Conservation (phyloP, 1,140 invertebrate genomes). For the Drosophila ohnishii region DNA sequence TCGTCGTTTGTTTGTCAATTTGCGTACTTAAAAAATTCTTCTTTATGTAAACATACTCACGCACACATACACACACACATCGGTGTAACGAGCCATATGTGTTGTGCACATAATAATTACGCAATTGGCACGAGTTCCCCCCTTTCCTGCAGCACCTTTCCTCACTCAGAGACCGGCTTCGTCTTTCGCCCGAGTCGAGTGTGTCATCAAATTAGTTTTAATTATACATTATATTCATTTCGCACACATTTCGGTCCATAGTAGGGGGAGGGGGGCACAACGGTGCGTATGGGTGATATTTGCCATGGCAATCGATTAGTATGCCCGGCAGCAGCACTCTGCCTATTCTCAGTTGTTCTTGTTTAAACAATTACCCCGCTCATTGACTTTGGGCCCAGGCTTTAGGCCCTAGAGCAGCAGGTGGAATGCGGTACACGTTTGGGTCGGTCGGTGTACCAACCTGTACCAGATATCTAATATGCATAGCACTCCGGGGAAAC, state of each 20-base stretch:
- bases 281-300: constrained; percentile 51
- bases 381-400: constrained; percentile 27
- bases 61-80: background rate
- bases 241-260: constrained; percentile 45
- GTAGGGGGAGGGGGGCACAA: background rate
- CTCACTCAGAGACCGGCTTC: constrained; percentile 1
- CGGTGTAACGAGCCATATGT: constrained; percentile 51
- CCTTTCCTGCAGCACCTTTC: background rate
- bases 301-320: constrained; percentile 53
- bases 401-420: background rate
- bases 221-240: constrained; percentile 57
- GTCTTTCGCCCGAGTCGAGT: constrained; percentile 31
- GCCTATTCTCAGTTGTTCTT: constrained; percentile 47
- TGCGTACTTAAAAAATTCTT: constrained; percentile 75
- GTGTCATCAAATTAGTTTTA: constrained; percentile 61
- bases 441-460: constrained; percentile 3
- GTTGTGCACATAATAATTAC: constrained; percentile 70
- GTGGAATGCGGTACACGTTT: constrained; percentile 17
- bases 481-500: constrained; percentile 49
- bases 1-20: constrained; percentile 64
- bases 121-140: constrained; percentile 50
- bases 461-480: constrained; percentile 66
- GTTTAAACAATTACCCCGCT: constrained; percentile 55
- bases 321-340: constrained; percentile 28
- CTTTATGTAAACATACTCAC: constrained; percentile 51